Evolutionary conservation across 1,140 invertebrate genomes (phyloP).

Genomic region (Papilio helenus): DNA sequence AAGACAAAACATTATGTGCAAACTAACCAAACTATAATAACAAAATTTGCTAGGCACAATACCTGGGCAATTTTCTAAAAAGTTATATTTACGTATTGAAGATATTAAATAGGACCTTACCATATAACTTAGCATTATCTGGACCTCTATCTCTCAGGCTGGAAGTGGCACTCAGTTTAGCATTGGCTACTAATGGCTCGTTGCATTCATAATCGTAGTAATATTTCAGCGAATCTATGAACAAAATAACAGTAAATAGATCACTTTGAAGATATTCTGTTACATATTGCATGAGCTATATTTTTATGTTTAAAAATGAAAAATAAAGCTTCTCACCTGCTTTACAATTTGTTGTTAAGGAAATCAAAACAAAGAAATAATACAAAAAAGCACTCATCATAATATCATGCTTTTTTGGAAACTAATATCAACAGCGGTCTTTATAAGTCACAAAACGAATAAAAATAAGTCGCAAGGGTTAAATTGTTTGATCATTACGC

Average conservation of each 20-base stretch:
- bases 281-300: not conserved
- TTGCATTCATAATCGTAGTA: conserved; percentile 91
- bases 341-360: conserved; percentile 62
- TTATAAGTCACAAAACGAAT: conserved; percentile 59
- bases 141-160: conserved; percentile 90
- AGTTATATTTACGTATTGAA: not conserved
- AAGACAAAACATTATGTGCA: not conserved
- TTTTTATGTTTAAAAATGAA: conserved; percentile 16
- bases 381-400: conserved; percentile 72
- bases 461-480: conserved; percentile 39
- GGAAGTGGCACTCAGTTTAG: conserved; percentile 90
- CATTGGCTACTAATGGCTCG: conserved; percentile 88
- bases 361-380: conserved; percentile 74
- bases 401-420: conserved; percentile 72
- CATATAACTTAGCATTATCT: conserved; percentile 91
- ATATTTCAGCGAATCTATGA: conserved; percentile 76
- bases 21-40: conserved; percentile 1
- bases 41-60: not conserved
- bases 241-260: not conserved
- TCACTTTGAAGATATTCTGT: not conserved
- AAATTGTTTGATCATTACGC: conserved; percentile 78
- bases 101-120: conserved; percentile 84
- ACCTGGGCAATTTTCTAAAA: not conserved
- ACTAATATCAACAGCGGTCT: conserved; percentile 47
- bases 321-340: conserved; percentile 64